Evolutionary conservation across 1,140 invertebrate genomes (phyloP).

Genomic region (Sycophila sp.): DNA sequence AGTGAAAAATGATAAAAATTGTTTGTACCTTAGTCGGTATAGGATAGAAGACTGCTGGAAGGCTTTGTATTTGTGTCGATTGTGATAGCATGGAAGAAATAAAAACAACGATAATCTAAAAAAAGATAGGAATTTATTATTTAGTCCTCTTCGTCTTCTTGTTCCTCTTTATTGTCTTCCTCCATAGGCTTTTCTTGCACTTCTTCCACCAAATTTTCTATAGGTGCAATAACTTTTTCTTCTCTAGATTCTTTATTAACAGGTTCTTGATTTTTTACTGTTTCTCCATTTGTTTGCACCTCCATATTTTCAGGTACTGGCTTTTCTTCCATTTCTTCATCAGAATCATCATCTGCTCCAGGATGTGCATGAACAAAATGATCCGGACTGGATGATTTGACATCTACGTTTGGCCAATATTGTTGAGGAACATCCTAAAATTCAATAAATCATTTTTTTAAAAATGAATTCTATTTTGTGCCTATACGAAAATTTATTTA

Average conservation of each 20-base stretch:
- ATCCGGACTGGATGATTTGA: slow-evolving; percentile 50
- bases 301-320: slow-evolving; percentile 10
- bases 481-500: slow-evolving; percentile 43
- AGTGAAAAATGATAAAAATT: slow-evolving; percentile 19
- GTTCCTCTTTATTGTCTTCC: background rate
- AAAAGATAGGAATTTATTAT: slow-evolving; percentile 8
- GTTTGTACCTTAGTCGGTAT: slow-evolving; percentile 29
- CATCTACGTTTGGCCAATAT: slow-evolving; percentile 66
- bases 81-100: slow-evolving; percentile 43
- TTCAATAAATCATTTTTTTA: slow-evolving; percentile 1
- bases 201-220: slow-evolving; percentile 57
- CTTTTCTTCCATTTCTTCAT: slow-evolving; percentile 57
- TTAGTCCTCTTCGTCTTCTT: background rate
- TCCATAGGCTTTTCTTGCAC: background rate
- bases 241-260: slow-evolving; percentile 1
- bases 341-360: slow-evolving; percentile 66
- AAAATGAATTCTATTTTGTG: background rate
- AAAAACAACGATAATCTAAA: slow-evolving; percentile 26
- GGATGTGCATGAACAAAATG: slow-evolving; percentile 68
- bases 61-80: slow-evolving; percentile 40
- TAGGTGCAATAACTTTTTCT: slow-evolving; percentile 41
- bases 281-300: slow-evolving; percentile 10
- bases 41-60: slow-evolving; percentile 46
- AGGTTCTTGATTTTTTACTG: background rate
- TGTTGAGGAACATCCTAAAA: slow-evolving; percentile 60